Evolutionary conservation across 2,888 invertebrate genomes (phyloP), one percentile per base, ranked within the genome.

Genomic region (Leptinotarsa tumamoca): DNA sequence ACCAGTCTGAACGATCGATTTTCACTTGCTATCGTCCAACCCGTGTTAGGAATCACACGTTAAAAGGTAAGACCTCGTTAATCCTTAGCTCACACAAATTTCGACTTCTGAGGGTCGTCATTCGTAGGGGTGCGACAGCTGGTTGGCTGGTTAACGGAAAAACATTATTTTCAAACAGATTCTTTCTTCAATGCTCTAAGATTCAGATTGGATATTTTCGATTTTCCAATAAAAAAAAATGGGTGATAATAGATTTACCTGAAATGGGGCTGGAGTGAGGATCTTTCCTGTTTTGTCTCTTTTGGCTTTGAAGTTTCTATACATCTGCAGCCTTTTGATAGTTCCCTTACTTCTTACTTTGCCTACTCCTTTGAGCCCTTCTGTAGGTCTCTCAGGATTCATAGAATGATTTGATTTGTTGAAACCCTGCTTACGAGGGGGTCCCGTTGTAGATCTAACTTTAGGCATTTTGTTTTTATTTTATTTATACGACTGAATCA

Each of bases 271-370:
- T 49, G 98, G 95, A 54, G 93, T 94, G 67, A 98, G 89, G 73
- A 99, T 98, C 91, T 98, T 96, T 69, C 99, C 95, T 74, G 90
- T 91, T 84, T 92, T 93, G 89, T 99, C 95, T 73, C 99, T 92
- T 87, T 97, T 97, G 0, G 99, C 94, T 89, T 98, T 99, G 87
- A 96, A 98, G 89, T 98, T 98, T 82, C 97, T 93, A 89, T 99
- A 99, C 99, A 99, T 99, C 88, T 97, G 96, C 80, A 99, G 89
- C 68, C 99, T 92, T 87, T 97, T 98, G 78, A 99, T 99, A 0
- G 99, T 99, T 17, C 94, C 94, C 88, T 95, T 96, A 17, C 97
- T 95, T 83, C 98, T 92, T 1, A 93, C 92, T 85, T 95, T 95
- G 0, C 94, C 95, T 17, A 96, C 95, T 71, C 96, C 96, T 89